Conservation (phyloP, 1,140 invertebrate species). For the Drosophila ficusphila region DNA sequence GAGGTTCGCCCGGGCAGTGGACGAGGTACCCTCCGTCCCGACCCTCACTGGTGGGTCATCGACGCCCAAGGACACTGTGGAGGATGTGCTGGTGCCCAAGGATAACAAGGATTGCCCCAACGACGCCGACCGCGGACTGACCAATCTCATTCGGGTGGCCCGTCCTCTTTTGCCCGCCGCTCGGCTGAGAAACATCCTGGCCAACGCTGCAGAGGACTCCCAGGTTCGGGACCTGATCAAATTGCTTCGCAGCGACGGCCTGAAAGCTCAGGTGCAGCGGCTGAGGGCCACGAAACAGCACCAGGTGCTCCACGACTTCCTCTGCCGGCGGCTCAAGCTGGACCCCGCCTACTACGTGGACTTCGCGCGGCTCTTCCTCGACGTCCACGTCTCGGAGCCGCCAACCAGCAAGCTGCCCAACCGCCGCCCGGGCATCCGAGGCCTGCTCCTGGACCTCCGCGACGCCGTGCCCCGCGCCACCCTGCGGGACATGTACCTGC, state of each 20-base stretch:
- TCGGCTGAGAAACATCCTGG: conserved; percentile 49
- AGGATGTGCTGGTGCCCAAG: not conserved
- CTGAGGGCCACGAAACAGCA: conserved; percentile 44
- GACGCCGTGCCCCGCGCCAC: conserved; percentile 47
- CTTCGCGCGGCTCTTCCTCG: conserved; percentile 41
- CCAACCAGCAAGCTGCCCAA: conserved; percentile 39
- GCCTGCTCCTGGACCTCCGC: conserved; percentile 50
- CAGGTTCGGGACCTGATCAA: conserved; percentile 35
- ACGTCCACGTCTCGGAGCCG: conserved; percentile 22
- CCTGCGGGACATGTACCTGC: conserved; percentile 45
- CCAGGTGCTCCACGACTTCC: conserved; percentile 33
- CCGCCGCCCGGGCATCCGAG: conserved; percentile 55
- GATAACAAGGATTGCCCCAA: conserved; percentile 43
- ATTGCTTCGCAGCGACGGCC: conserved; percentile 37
- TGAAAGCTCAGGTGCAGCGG: conserved; percentile 19
- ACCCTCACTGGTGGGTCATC: not conserved
- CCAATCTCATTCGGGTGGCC: conserved; percentile 48
- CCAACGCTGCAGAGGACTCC: conserved; percentile 51
- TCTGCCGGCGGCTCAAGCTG: conserved; percentile 48
- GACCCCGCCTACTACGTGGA: conserved; percentile 48
- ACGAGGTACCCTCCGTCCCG: not conserved
- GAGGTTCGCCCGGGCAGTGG: not conserved
- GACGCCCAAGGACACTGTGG: not conserved
- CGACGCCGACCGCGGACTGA: conserved; percentile 31
- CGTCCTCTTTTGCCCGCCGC: conserved; percentile 40